Percentiles rank a stretch among this genome's conserved stretches.
Conservation (phyloP, 2,888 invertebrate species). For the Troides oblongomaculatus region DNA sequence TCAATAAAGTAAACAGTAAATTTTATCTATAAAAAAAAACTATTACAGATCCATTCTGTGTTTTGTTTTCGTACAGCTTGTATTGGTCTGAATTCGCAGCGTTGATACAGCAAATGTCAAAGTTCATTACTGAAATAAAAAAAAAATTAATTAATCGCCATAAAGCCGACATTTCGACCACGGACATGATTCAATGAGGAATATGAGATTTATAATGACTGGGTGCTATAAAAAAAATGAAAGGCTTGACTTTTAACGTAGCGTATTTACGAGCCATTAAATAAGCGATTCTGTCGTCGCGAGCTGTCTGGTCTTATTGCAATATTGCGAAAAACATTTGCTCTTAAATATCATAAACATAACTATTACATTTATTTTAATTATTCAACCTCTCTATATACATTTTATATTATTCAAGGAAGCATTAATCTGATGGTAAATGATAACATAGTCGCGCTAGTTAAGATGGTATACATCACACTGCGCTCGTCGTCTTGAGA, state of each 20-base stretch:
- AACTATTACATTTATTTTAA: no score
- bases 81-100: neutral
- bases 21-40: neutral
- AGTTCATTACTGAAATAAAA: neutral
- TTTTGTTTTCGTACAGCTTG: neutral
- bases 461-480: no score
- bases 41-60: neutral
- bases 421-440: no score
- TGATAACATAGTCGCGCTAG: no score
- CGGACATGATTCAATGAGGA: conserved; percentile 1
- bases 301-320: no score
- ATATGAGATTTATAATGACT: neutral
- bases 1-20: neutral
- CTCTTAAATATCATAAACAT: no score
- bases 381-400: no score
- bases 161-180: no score
- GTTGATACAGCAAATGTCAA: neutral
- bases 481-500: no score
- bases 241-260: conserved; percentile 13
- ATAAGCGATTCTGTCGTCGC: conserved; percentile 9
- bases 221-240: conserved; percentile 5
- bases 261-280: conserved; percentile 10
- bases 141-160: no score
- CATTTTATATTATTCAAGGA: no score
- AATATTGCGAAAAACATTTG: no score